Evolutionary conservation across 2,888 invertebrate species (phyloP).

Genomic region (Neoascia interrupta): DNA sequence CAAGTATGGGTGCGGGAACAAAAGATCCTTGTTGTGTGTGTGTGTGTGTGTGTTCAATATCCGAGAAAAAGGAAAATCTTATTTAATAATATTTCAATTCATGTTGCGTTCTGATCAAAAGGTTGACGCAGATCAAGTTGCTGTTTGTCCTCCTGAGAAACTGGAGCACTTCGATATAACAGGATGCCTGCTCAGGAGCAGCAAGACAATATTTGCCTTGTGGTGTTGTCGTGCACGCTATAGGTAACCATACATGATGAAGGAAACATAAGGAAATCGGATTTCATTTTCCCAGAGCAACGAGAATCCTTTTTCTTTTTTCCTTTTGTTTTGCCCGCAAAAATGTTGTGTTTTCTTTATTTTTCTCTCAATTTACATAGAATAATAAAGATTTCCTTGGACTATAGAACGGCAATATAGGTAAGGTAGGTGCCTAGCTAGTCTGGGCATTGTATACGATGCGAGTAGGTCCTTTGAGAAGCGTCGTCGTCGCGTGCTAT

Average conservation of each 20-base stretch:
- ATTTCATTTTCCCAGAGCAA: slow-evolving; percentile 13
- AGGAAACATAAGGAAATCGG: slow-evolving; percentile 24
- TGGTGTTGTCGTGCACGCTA: not conserved
- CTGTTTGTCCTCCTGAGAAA: not conserved
- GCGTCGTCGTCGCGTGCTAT: slow-evolving; percentile 26
- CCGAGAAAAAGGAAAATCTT: not conserved
- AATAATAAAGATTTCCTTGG: slow-evolving; percentile 20
- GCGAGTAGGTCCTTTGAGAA: too few relatives aligned
- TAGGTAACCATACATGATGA: not conserved
- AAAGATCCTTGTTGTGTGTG: not conserved
- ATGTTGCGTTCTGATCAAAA: slow-evolving; percentile 27
- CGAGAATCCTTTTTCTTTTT: slow-evolving; percentile 20
- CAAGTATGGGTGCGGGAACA: not conserved
- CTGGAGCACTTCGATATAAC: slow-evolving; percentile 1
- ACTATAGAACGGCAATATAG: not conserved
- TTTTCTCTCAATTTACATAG: not conserved
- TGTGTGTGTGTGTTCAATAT: not conserved
- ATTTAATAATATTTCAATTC: slow-evolving; percentile 29
- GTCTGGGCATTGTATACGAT: too few relatives aligned
- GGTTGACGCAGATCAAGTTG: slow-evolving; percentile 14
- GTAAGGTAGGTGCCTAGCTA: not conserved
- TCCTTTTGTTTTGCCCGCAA: not conserved
- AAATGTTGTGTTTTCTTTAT: not conserved
- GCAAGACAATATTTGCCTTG: slow-evolving; percentile 18
- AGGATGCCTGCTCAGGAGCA: not conserved